These are phyloP conservation scores for Sebastes oblongus DNA, from an alignment of 2,797 vertebrate genomes.

Conservation along the genomic window DNA sequence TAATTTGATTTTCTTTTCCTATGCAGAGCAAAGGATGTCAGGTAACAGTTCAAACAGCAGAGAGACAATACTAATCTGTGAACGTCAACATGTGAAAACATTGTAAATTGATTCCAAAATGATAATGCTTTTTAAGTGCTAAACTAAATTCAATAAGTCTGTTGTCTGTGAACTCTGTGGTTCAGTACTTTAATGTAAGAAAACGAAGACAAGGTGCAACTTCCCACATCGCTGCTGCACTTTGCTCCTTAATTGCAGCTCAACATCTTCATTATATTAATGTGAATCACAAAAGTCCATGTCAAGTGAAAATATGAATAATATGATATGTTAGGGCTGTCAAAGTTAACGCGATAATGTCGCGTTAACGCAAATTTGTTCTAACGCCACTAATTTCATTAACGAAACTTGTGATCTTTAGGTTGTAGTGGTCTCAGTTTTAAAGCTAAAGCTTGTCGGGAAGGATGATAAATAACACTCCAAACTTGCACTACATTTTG, in stretches of 20 bases:
- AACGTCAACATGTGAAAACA: neutral
- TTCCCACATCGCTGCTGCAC: neutral
- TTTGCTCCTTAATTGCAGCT: neutral
- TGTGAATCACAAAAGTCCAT: neutral
- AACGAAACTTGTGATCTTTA: no score
- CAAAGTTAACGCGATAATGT: no score
- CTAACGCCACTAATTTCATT: no score
- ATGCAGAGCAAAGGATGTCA: neutral
- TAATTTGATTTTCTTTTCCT: neutral
- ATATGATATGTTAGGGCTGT: neutral
- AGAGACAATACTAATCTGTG: neutral
- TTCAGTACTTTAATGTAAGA: neutral
- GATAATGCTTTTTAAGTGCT: neutral
- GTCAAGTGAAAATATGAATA: neutral
- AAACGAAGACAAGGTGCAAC: neutral
- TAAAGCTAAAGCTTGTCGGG: no score
- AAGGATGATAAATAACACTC: no score
- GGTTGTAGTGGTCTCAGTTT: no score
- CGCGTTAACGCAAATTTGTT: no score
- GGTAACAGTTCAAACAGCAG: neutral
- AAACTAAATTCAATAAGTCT: neutral
- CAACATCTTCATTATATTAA: neutral
- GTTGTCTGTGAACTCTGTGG: neutral
- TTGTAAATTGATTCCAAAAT: neutral
- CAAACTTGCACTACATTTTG: fast-evolving